Conservation (phyloP, 2,113 vertebrate species). For the Phocoena phocoena region DNA sequence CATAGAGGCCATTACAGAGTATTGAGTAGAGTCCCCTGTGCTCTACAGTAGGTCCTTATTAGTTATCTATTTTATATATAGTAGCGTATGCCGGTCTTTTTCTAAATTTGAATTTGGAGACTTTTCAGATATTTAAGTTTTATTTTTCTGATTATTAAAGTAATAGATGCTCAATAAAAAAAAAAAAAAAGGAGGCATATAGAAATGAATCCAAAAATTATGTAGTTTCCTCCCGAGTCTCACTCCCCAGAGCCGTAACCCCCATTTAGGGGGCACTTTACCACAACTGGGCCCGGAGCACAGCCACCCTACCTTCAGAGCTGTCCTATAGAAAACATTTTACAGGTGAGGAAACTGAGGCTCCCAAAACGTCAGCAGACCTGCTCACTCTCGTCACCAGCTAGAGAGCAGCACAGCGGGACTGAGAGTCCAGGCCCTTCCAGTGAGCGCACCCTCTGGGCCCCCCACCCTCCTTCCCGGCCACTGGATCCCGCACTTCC, state of each 20-base stretch:
- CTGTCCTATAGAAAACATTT: not conserved
- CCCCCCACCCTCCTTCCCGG: not conserved
- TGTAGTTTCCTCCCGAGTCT: not conserved
- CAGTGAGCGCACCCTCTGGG: no score
- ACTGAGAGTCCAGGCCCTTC: not conserved
- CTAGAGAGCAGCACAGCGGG: not conserved
- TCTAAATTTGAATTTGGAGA: not conserved
- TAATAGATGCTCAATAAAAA: not conserved
- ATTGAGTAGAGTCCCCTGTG: no score
- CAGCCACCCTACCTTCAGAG: not conserved
- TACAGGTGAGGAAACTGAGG: not conserved
- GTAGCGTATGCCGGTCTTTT: not conserved
- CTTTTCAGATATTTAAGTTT: not conserved
- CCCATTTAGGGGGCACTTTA: not conserved
- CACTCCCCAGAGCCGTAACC: not conserved
- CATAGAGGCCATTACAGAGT: no score
- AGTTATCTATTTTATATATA: no score
- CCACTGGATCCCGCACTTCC: not conserved
- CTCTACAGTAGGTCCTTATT: no score
- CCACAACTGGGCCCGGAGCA: rapidly evolving
- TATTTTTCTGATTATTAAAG: not conserved
- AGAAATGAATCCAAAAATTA: not conserved
- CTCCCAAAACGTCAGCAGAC: not conserved
- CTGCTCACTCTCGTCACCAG: not conserved
- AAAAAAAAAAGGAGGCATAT: not conserved